phyloP scores from a whole-genome alignment of 2,113 vertebrate genomes.

The Rhinolophus ferrumequinum region DNA sequence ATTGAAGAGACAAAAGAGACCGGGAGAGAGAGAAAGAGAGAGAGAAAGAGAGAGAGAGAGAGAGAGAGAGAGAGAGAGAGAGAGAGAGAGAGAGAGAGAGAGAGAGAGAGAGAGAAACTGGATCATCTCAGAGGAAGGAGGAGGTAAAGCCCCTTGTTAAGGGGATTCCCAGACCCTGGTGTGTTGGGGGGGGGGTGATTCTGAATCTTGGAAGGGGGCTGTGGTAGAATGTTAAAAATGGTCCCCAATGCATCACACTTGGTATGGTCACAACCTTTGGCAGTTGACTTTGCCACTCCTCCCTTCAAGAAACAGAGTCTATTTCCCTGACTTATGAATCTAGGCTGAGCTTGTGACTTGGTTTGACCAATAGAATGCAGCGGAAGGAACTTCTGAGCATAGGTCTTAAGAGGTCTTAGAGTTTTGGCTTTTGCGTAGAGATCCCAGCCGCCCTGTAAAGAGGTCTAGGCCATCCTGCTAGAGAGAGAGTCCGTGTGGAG shows the following conservation, averaged over 20 bases:
- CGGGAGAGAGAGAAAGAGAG: too few species aligned
- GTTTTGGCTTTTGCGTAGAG: neutral
- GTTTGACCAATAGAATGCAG: neutral
- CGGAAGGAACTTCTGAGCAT: neutral
- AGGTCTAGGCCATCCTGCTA: neutral
- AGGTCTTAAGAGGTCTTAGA: neutral
- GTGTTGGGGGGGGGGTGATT: neutral
- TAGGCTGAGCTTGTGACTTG: neutral
- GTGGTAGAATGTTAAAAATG: neutral
- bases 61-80: too few species aligned
- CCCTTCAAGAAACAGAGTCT: neutral
- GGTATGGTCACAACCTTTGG: neutral
- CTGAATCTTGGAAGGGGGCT: neutral
- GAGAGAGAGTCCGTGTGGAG: neutral
- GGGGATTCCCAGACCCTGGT: neutral
- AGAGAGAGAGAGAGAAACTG: neutral
- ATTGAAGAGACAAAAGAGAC: neutral
- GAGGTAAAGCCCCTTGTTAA: neutral
- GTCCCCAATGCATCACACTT: neutral
- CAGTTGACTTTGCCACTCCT: neutral
- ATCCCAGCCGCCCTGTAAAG: neutral
- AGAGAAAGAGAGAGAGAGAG: too few species aligned
- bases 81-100: too few species aligned
- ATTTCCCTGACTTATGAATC: neutral
- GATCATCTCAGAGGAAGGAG: neutral